Evolutionary conservation across 2,113 vertebrate genomes (phyloP).

Genomic region (Brienomyrus longianalis): DNA sequence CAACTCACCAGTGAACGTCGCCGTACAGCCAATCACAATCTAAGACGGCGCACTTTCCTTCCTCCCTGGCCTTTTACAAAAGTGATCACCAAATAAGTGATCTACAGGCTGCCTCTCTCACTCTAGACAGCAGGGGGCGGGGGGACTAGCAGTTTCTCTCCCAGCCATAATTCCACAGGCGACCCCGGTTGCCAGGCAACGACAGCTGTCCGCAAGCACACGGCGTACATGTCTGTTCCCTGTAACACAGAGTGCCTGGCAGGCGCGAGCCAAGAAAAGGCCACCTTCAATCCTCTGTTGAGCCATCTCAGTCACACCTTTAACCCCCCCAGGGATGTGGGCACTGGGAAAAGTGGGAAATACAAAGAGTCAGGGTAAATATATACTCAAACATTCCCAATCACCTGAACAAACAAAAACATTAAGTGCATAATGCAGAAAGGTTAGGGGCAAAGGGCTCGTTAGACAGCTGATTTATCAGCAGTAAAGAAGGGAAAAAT

Average conservation of each 20-base stretch:
- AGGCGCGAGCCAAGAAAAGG: not conserved
- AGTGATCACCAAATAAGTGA: conserved; percentile 26
- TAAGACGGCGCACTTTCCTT: not conserved
- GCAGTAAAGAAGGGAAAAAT: not conserved
- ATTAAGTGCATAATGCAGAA: not conserved
- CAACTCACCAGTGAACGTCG: not conserved
- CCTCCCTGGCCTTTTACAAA: not conserved
- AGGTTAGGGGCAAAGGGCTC: not conserved
- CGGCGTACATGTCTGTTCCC: conserved; percentile 13
- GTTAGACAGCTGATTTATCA: not conserved
- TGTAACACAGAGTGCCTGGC: not conserved
- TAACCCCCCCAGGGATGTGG: not conserved
- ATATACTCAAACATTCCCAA: not conserved
- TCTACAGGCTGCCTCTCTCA: conserved; percentile 35
- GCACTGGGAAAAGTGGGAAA: not conserved
- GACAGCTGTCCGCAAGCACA: conserved; percentile 18
- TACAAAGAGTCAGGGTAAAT: not conserved
- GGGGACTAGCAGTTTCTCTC: conserved; percentile 5
- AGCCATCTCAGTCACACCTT: not conserved
- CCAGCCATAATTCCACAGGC: conserved; percentile 26
- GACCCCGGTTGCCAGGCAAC: conserved; percentile 27
- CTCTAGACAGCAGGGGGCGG: not conserved
- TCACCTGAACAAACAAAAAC: not conserved
- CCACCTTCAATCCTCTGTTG: not conserved
- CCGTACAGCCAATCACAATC: not conserved